phyloP scores from a whole-genome alignment of 2,797 vertebrate genomes.

The Nyctibius grandis region DNA sequence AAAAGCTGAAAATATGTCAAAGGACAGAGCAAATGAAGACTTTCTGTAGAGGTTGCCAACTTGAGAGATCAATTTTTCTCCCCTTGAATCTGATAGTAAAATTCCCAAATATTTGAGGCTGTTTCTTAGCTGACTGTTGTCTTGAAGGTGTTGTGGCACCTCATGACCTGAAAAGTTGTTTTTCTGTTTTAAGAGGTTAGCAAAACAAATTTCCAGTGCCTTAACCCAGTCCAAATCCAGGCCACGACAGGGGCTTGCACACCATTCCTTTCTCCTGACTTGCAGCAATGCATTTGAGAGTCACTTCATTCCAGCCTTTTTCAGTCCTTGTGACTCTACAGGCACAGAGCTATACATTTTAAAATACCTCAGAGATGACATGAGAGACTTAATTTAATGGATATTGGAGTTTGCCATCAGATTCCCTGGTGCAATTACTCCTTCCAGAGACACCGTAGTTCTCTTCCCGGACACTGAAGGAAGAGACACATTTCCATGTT shows the following conservation, averaged over 20 bases:
- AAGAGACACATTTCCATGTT: neutral
- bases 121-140: neutral
- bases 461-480: neutral
- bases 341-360: neutral
- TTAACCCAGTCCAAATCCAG: neutral
- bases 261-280: neutral
- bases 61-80: neutral
- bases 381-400: neutral
- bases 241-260: neutral
- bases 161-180: neutral
- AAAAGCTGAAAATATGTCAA: slow-evolving; percentile 31
- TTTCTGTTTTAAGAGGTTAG: neutral
- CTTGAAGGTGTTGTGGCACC: neutral
- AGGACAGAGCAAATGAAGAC: neutral
- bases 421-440: neutral
- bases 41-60: neutral
- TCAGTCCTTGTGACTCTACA: neutral
- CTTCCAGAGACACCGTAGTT: neutral
- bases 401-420: neutral
- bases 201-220: neutral
- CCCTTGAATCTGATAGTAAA: neutral
- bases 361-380: neutral
- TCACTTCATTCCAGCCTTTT: neutral
- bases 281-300: neutral
- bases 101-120: neutral